A percentile compares a stretch with the other conserved stretches of the same genome.
phyloP scores from a whole-genome alignment of 2,888 invertebrate genomes.

The Neocrepidodera transversa region DNA sequence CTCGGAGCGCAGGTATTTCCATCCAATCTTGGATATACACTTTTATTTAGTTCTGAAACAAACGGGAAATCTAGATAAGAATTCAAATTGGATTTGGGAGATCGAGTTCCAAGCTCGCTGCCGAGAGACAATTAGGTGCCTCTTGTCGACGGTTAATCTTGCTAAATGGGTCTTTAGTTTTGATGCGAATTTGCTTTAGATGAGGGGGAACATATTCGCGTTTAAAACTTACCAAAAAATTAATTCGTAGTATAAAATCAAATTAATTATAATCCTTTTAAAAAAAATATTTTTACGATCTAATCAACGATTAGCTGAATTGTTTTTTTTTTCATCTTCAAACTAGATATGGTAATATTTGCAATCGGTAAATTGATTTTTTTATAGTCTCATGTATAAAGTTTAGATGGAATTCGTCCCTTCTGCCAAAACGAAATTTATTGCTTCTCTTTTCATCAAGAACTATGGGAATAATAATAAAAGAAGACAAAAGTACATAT shows the following conservation, averaged over 20 bases:
- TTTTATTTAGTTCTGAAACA: conserved; percentile 34
- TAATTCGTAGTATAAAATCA: no score
- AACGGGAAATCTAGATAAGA: conserved; percentile 42
- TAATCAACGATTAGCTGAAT: conserved; percentile 43
- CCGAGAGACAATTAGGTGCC: conserved; percentile 25
- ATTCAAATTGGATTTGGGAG: conserved; percentile 42
- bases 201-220: conserved; percentile 13
- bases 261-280: no score
- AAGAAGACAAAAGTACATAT: conserved; percentile 38
- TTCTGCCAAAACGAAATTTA: conserved; percentile 41
- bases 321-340: conserved; percentile 45
- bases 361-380: conserved; percentile 55
- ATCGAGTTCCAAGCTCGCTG: conserved; percentile 20
- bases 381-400: conserved; percentile 41
- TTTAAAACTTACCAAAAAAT: no score
- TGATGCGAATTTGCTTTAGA: conserved; percentile 19
- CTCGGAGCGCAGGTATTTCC: conserved; percentile 32
- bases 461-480: conserved; percentile 45
- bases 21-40: conserved; percentile 29
- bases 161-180: conserved; percentile 30
- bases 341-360: conserved; percentile 54
- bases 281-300: conserved; percentile 42
- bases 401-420: conserved; percentile 33
- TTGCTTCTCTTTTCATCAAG: conserved; percentile 45
- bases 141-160: conserved; percentile 26